These are phyloP conservation scores for Lophotriccus pileatus DNA, from an alignment of 2,797 vertebrate species.

Conservation along the genomic window DNA sequence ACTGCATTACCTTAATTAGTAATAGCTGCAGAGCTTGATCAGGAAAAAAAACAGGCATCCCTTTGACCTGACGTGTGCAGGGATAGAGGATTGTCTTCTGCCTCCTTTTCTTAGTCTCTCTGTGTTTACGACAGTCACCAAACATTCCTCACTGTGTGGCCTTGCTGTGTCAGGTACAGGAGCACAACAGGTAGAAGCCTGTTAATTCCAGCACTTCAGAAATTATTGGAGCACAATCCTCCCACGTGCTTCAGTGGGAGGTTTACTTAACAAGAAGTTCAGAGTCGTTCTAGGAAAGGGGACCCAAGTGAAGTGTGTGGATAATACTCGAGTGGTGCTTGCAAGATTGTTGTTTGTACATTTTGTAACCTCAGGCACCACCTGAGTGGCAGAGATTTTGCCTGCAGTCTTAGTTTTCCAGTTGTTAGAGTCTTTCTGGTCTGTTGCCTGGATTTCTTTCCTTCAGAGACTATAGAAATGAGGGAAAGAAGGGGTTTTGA, in stretches of 20 bases:
- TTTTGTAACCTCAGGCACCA: not conserved
- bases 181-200: not conserved
- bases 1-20: not conserved
- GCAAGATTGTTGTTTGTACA: not conserved
- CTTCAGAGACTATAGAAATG: not conserved
- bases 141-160: not conserved
- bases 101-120: not conserved
- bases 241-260: not conserved
- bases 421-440: not conserved
- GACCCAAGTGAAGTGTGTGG: not conserved
- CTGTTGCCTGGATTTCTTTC: not conserved
- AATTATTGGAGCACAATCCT: not conserved
- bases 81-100: not conserved
- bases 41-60: not conserved
- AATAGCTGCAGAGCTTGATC: not conserved
- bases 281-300: not conserved
- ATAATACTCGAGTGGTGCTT: not conserved
- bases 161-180: not conserved
- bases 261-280: not conserved
- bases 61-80: not conserved
- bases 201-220: not conserved
- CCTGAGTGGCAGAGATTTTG: not conserved
- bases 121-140: accelerated
- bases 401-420: not conserved
- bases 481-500: not conserved